Percentiles rank a stretch among this genome's conserved stretches.
phyloP scores from a whole-genome alignment of 2,113 vertebrate species.

The Crotalus viridis region DNA sequence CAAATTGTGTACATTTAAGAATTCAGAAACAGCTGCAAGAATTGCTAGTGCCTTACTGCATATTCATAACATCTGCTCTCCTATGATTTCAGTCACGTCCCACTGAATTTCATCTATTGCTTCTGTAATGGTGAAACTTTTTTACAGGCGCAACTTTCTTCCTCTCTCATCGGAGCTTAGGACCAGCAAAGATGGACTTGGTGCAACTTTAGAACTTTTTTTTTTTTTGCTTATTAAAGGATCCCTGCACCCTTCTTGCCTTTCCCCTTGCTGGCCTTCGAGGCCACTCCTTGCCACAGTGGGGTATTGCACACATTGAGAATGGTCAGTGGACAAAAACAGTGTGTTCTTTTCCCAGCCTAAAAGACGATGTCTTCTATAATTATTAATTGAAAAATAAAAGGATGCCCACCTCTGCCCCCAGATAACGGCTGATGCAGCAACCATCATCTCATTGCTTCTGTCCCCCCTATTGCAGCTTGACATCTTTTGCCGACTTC shows the following conservation, averaged over 20 bases:
- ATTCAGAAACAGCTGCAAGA: not conserved
- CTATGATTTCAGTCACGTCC: not conserved
- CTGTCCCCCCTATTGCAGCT: not conserved
- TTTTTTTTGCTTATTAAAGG: not conserved
- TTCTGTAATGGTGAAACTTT: not conserved
- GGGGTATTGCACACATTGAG: not conserved
- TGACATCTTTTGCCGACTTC: constrained; percentile 21
- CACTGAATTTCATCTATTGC: not conserved
- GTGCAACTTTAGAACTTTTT: not conserved
- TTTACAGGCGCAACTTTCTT: not conserved
- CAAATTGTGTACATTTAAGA: not conserved
- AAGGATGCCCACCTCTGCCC: not conserved
- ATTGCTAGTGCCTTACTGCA: not conserved
- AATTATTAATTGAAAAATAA: not conserved
- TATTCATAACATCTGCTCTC: not conserved
- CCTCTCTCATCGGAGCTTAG: not conserved
- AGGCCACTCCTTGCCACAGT: not conserved
- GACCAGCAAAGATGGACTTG: not conserved
- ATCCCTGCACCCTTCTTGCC: not conserved
- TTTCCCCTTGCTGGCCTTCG: not conserved
- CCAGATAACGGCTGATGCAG: not conserved
- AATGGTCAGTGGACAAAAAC: not conserved
- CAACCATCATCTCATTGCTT: not conserved
- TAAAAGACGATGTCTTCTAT: not conserved
- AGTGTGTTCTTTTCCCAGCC: not conserved